Evolutionary conservation across 2,113 vertebrate genomes (phyloP).

Genomic region (Protomyctophum bolini): DNA sequence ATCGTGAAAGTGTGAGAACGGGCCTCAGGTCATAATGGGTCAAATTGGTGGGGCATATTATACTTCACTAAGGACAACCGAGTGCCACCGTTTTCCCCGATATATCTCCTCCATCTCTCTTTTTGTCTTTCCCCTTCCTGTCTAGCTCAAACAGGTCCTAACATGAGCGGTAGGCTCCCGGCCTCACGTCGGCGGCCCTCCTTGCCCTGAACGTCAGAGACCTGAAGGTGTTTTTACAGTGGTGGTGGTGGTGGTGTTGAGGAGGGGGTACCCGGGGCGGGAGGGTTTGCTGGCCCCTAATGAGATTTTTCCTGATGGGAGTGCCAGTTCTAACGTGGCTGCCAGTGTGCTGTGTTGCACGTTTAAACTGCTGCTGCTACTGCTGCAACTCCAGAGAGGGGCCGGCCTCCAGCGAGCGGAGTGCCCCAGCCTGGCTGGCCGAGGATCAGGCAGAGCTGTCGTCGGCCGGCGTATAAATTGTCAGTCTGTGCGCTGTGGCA

Average conservation of each 20-base stretch:
- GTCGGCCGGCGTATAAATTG: conserved; percentile 80
- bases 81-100: conserved; percentile 20
- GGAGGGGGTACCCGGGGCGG: conserved; percentile 51
- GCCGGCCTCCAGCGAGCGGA: conserved; percentile 74
- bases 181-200: conserved; percentile 23
- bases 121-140: neutral
- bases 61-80: neutral
- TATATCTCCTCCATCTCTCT: conserved; percentile 14
- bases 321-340: conserved; percentile 73
- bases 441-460: conserved; percentile 87
- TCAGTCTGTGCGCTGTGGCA: conserved; percentile 80
- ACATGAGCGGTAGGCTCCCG: conserved; percentile 27
- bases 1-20: too few species aligned
- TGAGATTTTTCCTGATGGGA: conserved; percentile 79
- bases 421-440: conserved; percentile 71
- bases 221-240: conserved; percentile 61
- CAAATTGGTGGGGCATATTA: neutral
- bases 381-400: conserved; percentile 72
- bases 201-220: conserved; percentile 25
- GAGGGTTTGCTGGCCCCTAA: conserved; percentile 48
- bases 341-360: too few species aligned
- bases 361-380: conserved; percentile 37
- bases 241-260: conserved; percentile 30
- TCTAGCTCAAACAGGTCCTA: conserved; percentile 36
- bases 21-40: too few species aligned